A percentile compares a stretch with the other conserved stretches of the same genome.
Conservation (phyloP, 92 coral and sea anemone species). For the Galaxea fascicularis region DNA sequence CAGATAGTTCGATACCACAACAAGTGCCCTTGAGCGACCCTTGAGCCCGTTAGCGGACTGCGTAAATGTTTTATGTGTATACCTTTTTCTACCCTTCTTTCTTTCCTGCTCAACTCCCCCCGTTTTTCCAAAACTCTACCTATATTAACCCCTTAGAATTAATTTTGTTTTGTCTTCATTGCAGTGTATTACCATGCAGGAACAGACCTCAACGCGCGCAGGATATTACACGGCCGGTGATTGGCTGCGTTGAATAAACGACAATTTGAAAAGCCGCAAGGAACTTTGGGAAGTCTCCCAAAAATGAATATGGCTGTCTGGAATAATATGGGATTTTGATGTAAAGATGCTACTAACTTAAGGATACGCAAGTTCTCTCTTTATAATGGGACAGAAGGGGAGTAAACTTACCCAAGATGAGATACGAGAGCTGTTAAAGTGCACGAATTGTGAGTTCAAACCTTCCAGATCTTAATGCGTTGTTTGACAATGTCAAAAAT, state of each 20-base stretch:
- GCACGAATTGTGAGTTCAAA: conserved; percentile 93
- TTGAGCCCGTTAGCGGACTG: too few relatives aligned
- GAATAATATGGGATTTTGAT: conserved; percentile 2
- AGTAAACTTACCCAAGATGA: conserved; percentile 95
- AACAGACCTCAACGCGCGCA: background rate
- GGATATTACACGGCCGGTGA: background rate
- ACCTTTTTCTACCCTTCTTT: too few relatives aligned
- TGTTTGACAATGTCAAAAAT: conserved; percentile 37
- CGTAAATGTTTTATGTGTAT: too few relatives aligned
- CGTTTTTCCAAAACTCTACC: too few relatives aligned
- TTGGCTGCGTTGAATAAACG: conserved; percentile 1
- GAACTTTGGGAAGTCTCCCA: conserved; percentile 28
- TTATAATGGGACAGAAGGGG: conserved; percentile 90
- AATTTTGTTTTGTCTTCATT: too few relatives aligned
- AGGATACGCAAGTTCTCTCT: background rate
- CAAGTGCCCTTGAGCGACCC: too few relatives aligned
- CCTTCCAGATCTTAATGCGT: conserved; percentile 12
- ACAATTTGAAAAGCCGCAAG: background rate
- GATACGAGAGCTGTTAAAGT: conserved; percentile 90
- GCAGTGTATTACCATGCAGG: too few relatives aligned
- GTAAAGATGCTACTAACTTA: conserved; percentile 35
- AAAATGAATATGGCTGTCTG: conserved; percentile 40
- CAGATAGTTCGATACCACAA: too few relatives aligned
- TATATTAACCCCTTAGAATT: too few relatives aligned
- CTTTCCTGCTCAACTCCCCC: too few relatives aligned